Evolutionary conservation across 1,140 invertebrate species (phyloP).

Genomic region (Archegozetes longisetosus): DNA sequence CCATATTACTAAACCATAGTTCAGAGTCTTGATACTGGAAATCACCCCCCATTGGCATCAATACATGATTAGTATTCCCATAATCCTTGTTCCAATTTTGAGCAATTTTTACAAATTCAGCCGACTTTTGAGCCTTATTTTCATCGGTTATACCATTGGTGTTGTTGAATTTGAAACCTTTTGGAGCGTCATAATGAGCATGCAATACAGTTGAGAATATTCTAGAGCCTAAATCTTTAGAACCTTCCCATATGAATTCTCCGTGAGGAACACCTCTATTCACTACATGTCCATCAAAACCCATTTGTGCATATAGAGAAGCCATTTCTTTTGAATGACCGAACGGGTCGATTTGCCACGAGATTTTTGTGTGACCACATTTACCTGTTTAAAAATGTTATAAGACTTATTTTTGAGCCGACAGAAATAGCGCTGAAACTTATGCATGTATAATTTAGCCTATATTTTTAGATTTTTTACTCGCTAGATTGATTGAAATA

Average conservation of each 20-base stretch:
- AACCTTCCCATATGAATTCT: slow-evolving; percentile 9
- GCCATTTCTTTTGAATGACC: slow-evolving; percentile 49
- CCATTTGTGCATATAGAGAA: slow-evolving; percentile 36
- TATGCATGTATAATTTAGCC: too few species aligned
- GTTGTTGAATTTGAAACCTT: slow-evolving; percentile 9
- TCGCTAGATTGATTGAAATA: too few species aligned
- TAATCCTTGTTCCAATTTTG: not conserved
- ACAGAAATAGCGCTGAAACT: too few species aligned
- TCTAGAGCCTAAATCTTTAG: not conserved
- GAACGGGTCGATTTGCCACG: slow-evolving; percentile 79
- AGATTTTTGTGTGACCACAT: slow-evolving; percentile 49
- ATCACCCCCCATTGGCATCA: slow-evolving; percentile 10
- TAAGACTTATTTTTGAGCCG: too few species aligned
- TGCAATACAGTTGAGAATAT: slow-evolving; percentile 8
- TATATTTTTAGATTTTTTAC: slow-evolving; percentile 58
- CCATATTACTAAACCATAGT: slow-evolving; percentile 68
- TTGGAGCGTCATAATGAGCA: slow-evolving; percentile 10
- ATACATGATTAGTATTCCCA: slow-evolving; percentile 3
- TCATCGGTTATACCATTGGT: slow-evolving; percentile 8
- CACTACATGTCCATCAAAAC: slow-evolving; percentile 14
- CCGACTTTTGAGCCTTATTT: slow-evolving; percentile 1
- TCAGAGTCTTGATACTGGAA: slow-evolving; percentile 35
- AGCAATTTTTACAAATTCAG: not conserved
- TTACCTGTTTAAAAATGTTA: too few species aligned
- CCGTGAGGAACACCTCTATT: not conserved